A percentile compares a stretch with the other conserved stretches of the same genome.
Conservation (phyloP, 2,797 vertebrate species). For the Steatocranus sp. region DNA sequence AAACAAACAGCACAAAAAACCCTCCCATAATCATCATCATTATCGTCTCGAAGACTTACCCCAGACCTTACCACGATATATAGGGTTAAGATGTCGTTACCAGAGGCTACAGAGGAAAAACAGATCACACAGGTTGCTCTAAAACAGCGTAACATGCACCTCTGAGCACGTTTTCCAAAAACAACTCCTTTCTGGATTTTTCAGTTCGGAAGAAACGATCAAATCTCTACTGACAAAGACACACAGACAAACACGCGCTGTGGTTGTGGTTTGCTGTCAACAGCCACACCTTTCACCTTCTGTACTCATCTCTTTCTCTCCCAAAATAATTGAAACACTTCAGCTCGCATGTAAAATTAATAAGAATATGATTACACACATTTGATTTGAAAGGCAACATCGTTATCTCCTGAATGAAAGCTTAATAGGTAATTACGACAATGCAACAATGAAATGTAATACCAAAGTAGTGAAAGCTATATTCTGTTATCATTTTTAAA, state of each 20-base stretch:
- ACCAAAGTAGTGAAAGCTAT: not conserved
- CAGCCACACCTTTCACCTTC: not conserved
- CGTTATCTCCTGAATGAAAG: not conserved
- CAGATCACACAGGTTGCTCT: not conserved
- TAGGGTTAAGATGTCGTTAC: accelerated
- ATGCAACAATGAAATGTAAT: not conserved
- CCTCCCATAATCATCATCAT: not conserved
- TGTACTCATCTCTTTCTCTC: not conserved
- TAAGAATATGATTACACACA: not conserved
- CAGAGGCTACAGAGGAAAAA: not conserved
- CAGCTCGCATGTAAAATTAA: not conserved
- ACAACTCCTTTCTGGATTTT: not conserved
- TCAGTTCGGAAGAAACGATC: not conserved
- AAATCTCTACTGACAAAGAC: not conserved
- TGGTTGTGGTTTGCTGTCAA: not conserved
- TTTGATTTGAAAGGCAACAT: not conserved
- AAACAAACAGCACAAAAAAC: not conserved
- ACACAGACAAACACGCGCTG: accelerated
- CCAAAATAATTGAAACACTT: not conserved
- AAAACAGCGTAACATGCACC: not conserved
- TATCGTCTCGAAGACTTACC: not conserved
- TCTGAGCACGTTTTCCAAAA: not conserved
- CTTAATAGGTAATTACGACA: not conserved
- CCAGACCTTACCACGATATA: not conserved
- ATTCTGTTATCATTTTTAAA: not conserved